Evolutionary conservation across 2,113 vertebrate genomes (phyloP).

Genomic region (Lanius collurio): DNA sequence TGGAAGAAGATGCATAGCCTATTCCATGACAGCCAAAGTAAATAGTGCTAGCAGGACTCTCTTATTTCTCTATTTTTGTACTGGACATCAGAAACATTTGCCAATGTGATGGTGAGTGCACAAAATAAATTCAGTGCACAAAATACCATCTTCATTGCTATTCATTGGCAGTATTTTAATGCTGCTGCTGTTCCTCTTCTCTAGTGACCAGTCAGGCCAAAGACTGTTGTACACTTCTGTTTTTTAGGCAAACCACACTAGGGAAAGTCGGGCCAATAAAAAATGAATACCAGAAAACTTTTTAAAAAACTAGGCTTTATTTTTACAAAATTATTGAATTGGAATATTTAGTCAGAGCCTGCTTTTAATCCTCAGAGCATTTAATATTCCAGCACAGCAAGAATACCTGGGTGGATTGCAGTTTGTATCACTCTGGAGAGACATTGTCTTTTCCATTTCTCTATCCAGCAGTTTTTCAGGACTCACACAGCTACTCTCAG

Average conservation of each 20-base stretch:
- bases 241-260: background rate
- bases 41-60: conserved; percentile 18
- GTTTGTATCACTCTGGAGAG: background rate
- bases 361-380: background rate
- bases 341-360: background rate
- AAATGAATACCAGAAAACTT: background rate
- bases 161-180: background rate
- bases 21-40: conserved; percentile 37
- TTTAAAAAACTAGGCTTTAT: background rate
- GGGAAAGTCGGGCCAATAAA: background rate
- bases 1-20: conserved; percentile 24
- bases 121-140: background rate
- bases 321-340: background rate
- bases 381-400: background rate
- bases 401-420: background rate
- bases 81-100: background rate
- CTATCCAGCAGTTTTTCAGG: background rate
- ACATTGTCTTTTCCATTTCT: background rate
- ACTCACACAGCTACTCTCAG: background rate
- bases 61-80: conserved; percentile 6
- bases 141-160: background rate
- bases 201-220: background rate
- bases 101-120: background rate
- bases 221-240: background rate
- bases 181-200: background rate